Evolutionary conservation across 2,888 invertebrate species (phyloP), one percentile per base, ranked within the genome.

Genomic region (Caenorhabditis doughertyi): DNA sequence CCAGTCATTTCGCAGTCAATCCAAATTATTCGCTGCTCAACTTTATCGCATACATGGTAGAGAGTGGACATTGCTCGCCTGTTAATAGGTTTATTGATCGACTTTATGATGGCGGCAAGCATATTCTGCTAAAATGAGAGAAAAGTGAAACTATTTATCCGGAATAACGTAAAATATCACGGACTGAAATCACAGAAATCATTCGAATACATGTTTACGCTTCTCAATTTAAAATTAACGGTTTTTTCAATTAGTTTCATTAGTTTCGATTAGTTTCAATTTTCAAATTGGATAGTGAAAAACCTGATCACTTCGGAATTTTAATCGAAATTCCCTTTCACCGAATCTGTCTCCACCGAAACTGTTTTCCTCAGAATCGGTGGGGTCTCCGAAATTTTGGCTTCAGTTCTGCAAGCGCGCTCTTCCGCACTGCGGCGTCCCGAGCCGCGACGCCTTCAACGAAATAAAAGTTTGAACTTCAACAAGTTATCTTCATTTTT

Each of bases 1-100:
- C 98, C 98, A 9, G 97, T 96, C 96, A 98, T 96, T 95, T 91
- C 91, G 53, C 90, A 90, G 67, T 90, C 91, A 51, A 89, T 84
- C 90, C 88, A 90, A 39, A 90, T 83, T 44, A 90, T 76, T 11
- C 88, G 82, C 18, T 83, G 53, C 9, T 82, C 72, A 18, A 83
- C 58, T 13, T 32, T 32, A 42, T 83, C 79, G 11, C 64, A 74
- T 2, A 67, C 68, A n/a, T 79, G 62, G 23, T 39, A 47, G 13
- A 81, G 67, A 2, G 81, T 77, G 3, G 76, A 81, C 76, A 77
- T 81, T 32, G 55, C n/a, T 58, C 67, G 55, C 32, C 71, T 62
- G 47, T 18, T 70, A 62, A 79, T 64, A 70, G 62, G 35, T 64
- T 51, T 70, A 64, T 64, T 79, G 62, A 64, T 27, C 11, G 62